Conservation (phyloP, 2,797 vertebrate genomes). For the Threskiornis aethiopicus region DNA sequence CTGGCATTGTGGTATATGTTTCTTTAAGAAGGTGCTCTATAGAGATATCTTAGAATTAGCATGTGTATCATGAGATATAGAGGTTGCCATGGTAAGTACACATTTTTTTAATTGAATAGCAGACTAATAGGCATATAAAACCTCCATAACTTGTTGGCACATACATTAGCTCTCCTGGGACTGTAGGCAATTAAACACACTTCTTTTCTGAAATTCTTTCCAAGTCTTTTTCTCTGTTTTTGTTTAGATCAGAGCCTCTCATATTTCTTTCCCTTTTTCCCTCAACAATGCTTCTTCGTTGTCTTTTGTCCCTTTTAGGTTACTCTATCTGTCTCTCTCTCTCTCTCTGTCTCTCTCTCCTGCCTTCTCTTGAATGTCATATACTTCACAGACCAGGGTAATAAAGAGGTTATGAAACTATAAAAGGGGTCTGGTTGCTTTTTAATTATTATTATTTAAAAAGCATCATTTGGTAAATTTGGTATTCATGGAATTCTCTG, state of each 20-base stretch:
- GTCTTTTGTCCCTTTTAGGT: neutral
- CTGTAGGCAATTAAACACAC: slow-evolving; percentile 65
- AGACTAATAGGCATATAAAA: slow-evolving; percentile 76
- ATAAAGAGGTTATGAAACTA: neutral
- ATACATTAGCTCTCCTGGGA: slow-evolving; percentile 68
- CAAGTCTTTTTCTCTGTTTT: slow-evolving; percentile 22
- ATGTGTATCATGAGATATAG: slow-evolving; percentile 43
- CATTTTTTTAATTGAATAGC: slow-evolving; percentile 75
- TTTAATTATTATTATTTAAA: neutral
- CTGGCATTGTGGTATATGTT: slow-evolving; percentile 4
- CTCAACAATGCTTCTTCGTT: neutral
- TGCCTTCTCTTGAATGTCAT: neutral
- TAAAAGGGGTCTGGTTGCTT: neutral
- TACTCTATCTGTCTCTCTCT: neutral
- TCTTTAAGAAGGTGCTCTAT: slow-evolving; percentile 65
- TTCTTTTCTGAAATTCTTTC: slow-evolving; percentile 57
- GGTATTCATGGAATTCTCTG: neutral
- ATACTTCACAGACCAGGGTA: neutral
- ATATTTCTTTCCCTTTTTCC: neutral
- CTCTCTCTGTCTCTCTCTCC: neutral
- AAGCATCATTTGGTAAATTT: neutral
- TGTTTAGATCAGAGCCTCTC: slow-evolving; percentile 13
- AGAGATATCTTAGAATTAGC: slow-evolving; percentile 61
- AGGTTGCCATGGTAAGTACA: slow-evolving; percentile 68
- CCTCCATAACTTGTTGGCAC: slow-evolving; percentile 65